phyloP scores from a whole-genome alignment of 1,140 invertebrate species.

The Apis dorsata region DNA sequence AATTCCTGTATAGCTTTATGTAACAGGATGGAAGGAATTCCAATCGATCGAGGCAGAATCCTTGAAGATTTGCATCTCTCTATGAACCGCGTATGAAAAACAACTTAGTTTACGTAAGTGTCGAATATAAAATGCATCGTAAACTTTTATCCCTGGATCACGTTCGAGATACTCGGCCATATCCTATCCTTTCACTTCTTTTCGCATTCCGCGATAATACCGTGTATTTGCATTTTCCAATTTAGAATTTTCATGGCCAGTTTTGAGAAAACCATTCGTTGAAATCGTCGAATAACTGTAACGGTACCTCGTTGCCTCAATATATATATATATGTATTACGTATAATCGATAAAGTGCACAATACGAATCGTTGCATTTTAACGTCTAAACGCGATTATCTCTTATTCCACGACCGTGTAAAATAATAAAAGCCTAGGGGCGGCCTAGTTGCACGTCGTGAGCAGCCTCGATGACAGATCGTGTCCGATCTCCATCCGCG shows the following conservation, averaged over 20 bases:
- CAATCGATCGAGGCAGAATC: not conserved
- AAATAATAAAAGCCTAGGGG: not conserved
- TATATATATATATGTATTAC: not conserved
- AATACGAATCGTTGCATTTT: not conserved
- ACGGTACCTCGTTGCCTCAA: not conserved
- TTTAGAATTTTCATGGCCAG: not conserved
- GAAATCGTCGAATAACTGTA: not conserved
- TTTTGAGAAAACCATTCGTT: not conserved
- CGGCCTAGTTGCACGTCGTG: not conserved
- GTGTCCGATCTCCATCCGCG: slow-evolving; percentile 1
- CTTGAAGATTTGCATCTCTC: not conserved
- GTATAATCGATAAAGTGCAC: slow-evolving; percentile 2
- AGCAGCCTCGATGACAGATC: slow-evolving; percentile 13
- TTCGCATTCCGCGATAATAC: not conserved
- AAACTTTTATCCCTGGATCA: not conserved
- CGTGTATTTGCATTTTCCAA: not conserved
- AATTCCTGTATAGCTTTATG: slow-evolving; percentile 14
- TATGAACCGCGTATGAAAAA: not conserved
- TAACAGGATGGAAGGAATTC: not conserved
- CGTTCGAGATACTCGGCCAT: not conserved
- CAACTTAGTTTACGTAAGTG: not conserved
- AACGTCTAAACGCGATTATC: slow-evolving; percentile 4
- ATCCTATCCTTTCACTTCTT: not conserved
- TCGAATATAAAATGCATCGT: not conserved
- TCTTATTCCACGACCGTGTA: not conserved